Evolutionary conservation across 92 coral and sea anemone genomes (phyloP).

Genomic region (Isaurus tuberculatus): DNA sequence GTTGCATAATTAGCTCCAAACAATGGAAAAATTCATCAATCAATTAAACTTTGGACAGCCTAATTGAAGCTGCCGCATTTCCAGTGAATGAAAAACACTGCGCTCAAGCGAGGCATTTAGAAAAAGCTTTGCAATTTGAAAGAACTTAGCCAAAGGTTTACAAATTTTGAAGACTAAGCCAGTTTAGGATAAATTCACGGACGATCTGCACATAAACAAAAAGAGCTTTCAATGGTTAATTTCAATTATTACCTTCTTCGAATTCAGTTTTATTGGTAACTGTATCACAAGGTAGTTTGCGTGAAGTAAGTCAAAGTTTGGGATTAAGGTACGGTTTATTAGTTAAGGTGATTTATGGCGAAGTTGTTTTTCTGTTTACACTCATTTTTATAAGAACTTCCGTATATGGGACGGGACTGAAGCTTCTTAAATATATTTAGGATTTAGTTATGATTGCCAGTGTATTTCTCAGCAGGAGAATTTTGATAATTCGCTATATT

Average conservation of each 20-base stretch:
- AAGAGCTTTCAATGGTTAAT: neutral
- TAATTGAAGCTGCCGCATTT: neutral
- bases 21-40: slow-evolving; percentile 1
- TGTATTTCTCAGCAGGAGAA: too few relatives aligned
- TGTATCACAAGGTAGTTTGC: neutral
- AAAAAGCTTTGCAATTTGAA: neutral
- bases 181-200: neutral
- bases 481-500: too few relatives aligned
- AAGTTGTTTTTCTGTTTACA: too few relatives aligned
- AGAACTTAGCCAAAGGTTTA: neutral
- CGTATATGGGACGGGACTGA: too few relatives aligned
- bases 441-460: too few relatives aligned
- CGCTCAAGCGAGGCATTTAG: neutral
- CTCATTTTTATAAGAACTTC: too few relatives aligned
- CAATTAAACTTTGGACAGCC: slow-evolving; percentile 25
- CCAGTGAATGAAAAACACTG: neutral
- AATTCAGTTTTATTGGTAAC: too few relatives aligned
- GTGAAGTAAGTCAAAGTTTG: slow-evolving; percentile 1
- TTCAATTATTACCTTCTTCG: neutral
- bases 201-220: neutral
- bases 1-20: slow-evolving; percentile 9
- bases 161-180: neutral
- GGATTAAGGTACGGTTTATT: neutral
- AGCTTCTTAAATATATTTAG: too few relatives aligned
- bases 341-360: too few relatives aligned